A percentile compares a stretch with the other conserved stretches of the same genome.
Conservation (phyloP, 2,888 invertebrate genomes). For the Petrolisthes manimaculis region DNA sequence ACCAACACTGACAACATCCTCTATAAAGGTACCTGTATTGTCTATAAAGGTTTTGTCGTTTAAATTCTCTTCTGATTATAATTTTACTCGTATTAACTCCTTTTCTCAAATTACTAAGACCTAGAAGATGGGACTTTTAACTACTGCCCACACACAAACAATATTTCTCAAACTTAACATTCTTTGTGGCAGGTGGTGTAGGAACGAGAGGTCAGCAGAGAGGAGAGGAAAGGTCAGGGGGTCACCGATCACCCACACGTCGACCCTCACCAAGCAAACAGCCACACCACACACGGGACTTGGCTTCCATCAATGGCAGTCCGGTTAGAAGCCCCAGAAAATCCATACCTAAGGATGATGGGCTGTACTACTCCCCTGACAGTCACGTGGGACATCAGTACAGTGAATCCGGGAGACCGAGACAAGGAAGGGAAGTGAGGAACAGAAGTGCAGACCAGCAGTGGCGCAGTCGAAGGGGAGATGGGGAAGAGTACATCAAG, state of each 20-base stretch:
- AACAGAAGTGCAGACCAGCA: conserved; percentile 8
- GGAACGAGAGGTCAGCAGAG: conserved; percentile 12
- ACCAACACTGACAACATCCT: not conserved
- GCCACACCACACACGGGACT: not conserved
- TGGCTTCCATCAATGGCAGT: not conserved
- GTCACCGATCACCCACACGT: not conserved
- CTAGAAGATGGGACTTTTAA: too few relatives aligned
- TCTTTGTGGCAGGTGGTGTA: not conserved
- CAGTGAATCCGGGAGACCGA: conserved; percentile 25
- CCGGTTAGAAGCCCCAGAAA: conserved; percentile 9
- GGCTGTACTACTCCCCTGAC: conserved; percentile 1
- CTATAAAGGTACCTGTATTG: not conserved
- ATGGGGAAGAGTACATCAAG: conserved; percentile 1
- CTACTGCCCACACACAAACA: too few relatives aligned
- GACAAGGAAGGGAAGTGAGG: not conserved
- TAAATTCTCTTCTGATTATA: too few relatives aligned
- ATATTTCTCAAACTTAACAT: not conserved
- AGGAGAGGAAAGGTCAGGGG: not conserved
- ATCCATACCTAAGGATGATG: not conserved
- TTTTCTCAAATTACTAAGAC: too few relatives aligned
- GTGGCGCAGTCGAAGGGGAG: not conserved
- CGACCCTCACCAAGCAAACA: conserved; percentile 45
- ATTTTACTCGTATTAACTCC: too few relatives aligned
- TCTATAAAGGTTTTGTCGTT: not conserved
- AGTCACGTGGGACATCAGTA: not conserved